phyloP scores from a whole-genome alignment of 2,113 vertebrate genomes.

The Callionymus lyra region DNA sequence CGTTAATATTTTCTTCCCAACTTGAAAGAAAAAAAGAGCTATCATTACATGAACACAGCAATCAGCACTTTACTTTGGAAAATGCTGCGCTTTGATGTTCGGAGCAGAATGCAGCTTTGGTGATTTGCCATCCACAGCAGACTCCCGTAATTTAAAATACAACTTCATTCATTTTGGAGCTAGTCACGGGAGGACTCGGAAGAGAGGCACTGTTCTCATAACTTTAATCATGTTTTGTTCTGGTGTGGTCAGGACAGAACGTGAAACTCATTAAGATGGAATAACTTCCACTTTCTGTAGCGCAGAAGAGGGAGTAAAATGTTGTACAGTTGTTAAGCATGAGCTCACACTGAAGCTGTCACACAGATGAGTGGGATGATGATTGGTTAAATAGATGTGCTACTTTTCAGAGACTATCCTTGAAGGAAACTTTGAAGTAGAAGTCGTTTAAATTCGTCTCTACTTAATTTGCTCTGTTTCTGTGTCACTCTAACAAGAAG shows the following conservation, averaged over 20 bases:
- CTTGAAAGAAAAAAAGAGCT: slow-evolving; percentile 18
- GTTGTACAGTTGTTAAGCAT: background rate
- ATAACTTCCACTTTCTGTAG: background rate
- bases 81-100: slow-evolving; percentile 45
- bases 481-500: too few species aligned
- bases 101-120: slow-evolving; percentile 23
- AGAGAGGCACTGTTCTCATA: too few species aligned
- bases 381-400: background rate
- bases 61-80: slow-evolving; percentile 36
- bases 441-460: background rate
- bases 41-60: slow-evolving; percentile 27
- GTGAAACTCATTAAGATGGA: background rate
- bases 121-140: slow-evolving; percentile 32
- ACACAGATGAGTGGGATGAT: background rate
- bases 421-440: background rate
- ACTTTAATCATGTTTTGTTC: too few species aligned
- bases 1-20: slow-evolving; percentile 1
- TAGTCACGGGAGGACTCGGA: too few species aligned
- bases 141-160: background rate
- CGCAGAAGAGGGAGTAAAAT: too few species aligned
- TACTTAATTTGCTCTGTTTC: too few species aligned
- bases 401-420: background rate
- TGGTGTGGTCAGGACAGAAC: too few species aligned
- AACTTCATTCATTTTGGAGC: too few species aligned
- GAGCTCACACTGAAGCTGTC: background rate